Evolutionary conservation across 2,113 vertebrate species (phyloP).

Genomic region (Blennius ocellaris): DNA sequence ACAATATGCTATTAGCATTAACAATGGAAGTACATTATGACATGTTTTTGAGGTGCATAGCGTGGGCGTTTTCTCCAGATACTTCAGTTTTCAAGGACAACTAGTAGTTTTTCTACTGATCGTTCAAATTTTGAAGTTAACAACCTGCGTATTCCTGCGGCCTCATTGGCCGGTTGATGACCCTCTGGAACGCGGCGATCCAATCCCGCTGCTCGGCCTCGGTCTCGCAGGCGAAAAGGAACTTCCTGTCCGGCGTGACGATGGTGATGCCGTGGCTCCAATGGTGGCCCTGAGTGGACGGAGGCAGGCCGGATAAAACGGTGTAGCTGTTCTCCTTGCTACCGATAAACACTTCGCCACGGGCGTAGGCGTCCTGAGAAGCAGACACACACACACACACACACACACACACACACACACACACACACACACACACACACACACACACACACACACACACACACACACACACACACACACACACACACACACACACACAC

Average conservation of each 20-base stretch:
- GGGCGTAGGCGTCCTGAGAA: constrained; percentile 92
- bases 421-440: background rate
- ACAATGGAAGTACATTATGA: no score
- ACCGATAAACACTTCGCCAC: constrained; percentile 97
- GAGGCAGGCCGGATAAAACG: constrained; percentile 89
- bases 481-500: background rate
- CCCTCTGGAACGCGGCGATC: constrained; percentile 92
- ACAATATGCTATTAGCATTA: no score
- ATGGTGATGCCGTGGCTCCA: constrained; percentile 97
- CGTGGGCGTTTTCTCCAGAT: no score
- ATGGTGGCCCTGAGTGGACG: constrained; percentile 90
- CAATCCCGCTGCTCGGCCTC: constrained; percentile 91
- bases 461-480: background rate
- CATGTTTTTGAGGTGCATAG: no score
- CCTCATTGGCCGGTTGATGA: constrained; percentile 96
- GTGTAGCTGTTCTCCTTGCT: constrained; percentile 96
- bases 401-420: no score
- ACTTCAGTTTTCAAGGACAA: no score
- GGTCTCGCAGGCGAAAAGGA: constrained; percentile 95
- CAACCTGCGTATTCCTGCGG: constrained; percentile 97
- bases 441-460: background rate
- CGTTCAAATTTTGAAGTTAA: no score
- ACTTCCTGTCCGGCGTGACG: constrained; percentile 94
- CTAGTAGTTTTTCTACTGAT: no score
- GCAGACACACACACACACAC: background rate